phyloP scores from a whole-genome alignment of 2,797 vertebrate species.

The Eleutherodactylus coqui region DNA sequence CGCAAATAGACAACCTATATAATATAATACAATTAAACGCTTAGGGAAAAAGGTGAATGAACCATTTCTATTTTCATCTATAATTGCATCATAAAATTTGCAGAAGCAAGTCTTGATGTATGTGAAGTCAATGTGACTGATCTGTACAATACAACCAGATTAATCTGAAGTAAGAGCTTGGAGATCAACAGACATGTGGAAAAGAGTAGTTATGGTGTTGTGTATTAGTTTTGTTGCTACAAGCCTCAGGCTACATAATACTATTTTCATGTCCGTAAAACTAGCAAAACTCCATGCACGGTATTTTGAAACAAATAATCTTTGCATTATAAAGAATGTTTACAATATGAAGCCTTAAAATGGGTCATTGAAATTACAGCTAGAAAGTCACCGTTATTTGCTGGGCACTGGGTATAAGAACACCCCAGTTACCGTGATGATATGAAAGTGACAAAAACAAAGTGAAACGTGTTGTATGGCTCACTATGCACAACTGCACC shows the following conservation, averaged over 20 bases:
- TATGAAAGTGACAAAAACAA: no score
- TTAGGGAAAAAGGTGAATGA: no score
- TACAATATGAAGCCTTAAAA: not conserved
- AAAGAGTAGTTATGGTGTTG: not conserved
- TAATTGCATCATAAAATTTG: constrained; percentile 1
- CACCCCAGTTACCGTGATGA: no score
- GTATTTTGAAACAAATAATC: not conserved
- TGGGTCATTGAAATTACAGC: no score
- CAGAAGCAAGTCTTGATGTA: not conserved
- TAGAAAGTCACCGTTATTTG: no score
- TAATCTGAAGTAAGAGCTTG: not conserved
- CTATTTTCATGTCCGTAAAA: not conserved
- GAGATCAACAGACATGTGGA: not conserved
- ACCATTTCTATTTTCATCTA: no score
- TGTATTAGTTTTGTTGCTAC: not conserved
- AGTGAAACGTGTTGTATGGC: no score
- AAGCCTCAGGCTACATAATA: not conserved
- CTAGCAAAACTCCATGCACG: not conserved
- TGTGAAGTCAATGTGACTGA: not conserved
- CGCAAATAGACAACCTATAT: no score
- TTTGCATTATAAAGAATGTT: not conserved
- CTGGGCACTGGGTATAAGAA: no score
- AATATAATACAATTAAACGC: no score
- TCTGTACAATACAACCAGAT: not conserved
- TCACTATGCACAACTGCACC: no score